phyloP scores from a whole-genome alignment of 2,888 invertebrate species.

The Actias luna region DNA sequence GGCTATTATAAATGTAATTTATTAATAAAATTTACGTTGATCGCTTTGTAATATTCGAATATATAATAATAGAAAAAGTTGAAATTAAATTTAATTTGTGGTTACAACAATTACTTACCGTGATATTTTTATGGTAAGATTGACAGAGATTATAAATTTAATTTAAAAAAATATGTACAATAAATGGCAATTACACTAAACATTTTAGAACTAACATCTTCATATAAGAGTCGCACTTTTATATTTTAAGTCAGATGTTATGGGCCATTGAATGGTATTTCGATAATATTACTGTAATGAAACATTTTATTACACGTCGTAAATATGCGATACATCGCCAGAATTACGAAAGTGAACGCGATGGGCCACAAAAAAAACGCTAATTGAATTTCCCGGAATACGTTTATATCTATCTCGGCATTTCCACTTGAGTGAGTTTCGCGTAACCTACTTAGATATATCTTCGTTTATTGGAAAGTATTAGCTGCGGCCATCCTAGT shows the following conservation, averaged over 20 bases:
- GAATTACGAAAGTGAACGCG: constrained; percentile 14
- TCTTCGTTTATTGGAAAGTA: constrained; percentile 14
- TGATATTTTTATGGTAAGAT: too few relatives aligned
- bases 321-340: constrained; percentile 18
- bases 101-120: too few relatives aligned
- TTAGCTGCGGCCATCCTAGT: constrained; percentile 11
- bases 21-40: too few relatives aligned
- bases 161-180: background rate
- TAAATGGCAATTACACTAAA: background rate
- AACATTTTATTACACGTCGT: constrained; percentile 18
- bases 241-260: background rate
- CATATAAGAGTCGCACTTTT: background rate
- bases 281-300: constrained; percentile 17
- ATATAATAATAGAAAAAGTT: too few relatives aligned
- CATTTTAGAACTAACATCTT: background rate
- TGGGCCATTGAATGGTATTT: background rate
- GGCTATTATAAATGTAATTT: too few relatives aligned
- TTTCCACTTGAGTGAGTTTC: constrained; percentile 11
- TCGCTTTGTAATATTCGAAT: too few relatives aligned
- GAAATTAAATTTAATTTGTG: too few relatives aligned
- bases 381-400: constrained; percentile 17
- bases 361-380: constrained; percentile 16
- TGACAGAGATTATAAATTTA: background rate
- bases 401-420: constrained; percentile 5
- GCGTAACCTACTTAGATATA: constrained; percentile 12